Evolutionary conservation across 2,888 invertebrate species (phyloP).

Genomic region (Zaprionus bogoriensis): DNA sequence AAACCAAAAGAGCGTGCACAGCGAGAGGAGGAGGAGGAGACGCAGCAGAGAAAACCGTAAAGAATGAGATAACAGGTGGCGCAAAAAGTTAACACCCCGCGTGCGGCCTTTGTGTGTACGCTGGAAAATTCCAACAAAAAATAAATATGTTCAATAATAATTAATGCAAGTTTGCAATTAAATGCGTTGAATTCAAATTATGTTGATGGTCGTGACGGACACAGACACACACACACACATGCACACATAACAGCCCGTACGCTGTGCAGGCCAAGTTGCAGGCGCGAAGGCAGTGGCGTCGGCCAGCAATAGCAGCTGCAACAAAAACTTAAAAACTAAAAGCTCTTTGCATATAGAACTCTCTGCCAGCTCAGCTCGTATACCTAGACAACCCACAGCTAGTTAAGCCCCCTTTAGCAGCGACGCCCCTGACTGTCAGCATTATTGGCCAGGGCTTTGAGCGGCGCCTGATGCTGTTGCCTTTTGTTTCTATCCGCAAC

Average conservation of each 20-base stretch:
- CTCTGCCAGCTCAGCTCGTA: too few species aligned
- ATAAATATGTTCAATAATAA: slow-evolving; percentile 73
- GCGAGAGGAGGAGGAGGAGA: neutral
- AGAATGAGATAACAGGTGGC: slow-evolving; percentile 37
- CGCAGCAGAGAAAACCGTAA: neutral
- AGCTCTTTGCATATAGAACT: too few species aligned
- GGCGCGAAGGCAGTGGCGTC: slow-evolving; percentile 20
- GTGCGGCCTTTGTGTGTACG: slow-evolving; percentile 11
- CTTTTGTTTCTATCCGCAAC: slow-evolving; percentile 41
- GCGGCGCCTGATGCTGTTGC: slow-evolving; percentile 43
- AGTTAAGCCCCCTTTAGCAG: neutral
- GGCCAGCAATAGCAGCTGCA: too few species aligned
- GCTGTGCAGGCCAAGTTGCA: neutral
- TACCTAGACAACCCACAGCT: neutral
- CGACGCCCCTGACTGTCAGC: slow-evolving; percentile 29
- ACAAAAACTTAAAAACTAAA: too few species aligned
- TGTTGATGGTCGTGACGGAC: slow-evolving; percentile 48
- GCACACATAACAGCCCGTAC: neutral
- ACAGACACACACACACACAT: neutral
- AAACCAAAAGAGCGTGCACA: slow-evolving; percentile 5
- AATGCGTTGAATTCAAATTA: slow-evolving; percentile 73
- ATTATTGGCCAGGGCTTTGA: slow-evolving; percentile 40
- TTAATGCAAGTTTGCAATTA: slow-evolving; percentile 76
- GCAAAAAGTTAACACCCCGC: slow-evolving; percentile 30
- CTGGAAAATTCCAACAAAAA: slow-evolving; percentile 25